Percentiles rank a stretch among this genome's conserved stretches.
phyloP scores from a whole-genome alignment of 2,888 invertebrate genomes.

The Drosophila monieri region DNA sequence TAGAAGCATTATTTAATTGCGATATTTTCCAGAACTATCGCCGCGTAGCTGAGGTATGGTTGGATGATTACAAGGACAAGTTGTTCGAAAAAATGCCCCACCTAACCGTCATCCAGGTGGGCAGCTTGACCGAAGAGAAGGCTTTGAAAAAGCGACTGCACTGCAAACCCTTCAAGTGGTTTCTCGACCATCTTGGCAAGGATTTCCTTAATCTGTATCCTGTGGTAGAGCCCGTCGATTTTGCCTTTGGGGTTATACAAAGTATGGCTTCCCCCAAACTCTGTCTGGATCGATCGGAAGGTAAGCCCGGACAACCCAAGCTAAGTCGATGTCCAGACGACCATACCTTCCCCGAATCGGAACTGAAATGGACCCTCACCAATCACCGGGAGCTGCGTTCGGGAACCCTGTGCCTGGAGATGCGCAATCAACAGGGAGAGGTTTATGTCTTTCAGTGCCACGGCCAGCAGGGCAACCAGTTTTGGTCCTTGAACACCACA shows the following conservation, averaged over 20 bases:
- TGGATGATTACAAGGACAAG: slow-evolving; percentile 97
- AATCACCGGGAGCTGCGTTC: slow-evolving; percentile 78
- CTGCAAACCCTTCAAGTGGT: slow-evolving; percentile 97
- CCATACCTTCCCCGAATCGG: slow-evolving; percentile 64
- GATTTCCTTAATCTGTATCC: slow-evolving; percentile 95
- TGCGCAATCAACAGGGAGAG: slow-evolving; percentile 88
- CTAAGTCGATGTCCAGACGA: slow-evolving; percentile 72
- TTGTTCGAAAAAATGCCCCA: slow-evolving; percentile 91
- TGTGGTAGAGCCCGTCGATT: slow-evolving; percentile 92
- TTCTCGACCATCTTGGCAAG: slow-evolving; percentile 94
- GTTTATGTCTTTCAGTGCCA: slow-evolving; percentile 94
- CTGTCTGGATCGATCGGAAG: slow-evolving; percentile 89
- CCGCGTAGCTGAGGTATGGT: slow-evolving; percentile 98
- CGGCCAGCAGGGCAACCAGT: slow-evolving; percentile 95
- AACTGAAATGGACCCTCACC: slow-evolving; percentile 77
- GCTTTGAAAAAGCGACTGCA: slow-evolving; percentile 89
- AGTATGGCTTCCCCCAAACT: slow-evolving; percentile 87
- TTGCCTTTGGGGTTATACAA: slow-evolving; percentile 90
- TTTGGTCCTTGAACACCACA: slow-evolving; percentile 92
- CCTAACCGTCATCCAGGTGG: slow-evolving; percentile 90
- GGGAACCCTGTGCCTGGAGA: slow-evolving; percentile 93
- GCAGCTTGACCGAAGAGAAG: slow-evolving; percentile 91
- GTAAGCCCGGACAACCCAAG: slow-evolving; percentile 51
- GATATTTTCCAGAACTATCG: slow-evolving; percentile 89
- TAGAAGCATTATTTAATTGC: background rate